Base-by-base conservation (phyloP, 1,140 invertebrate species). In the Trichogramma pretiosum region DNA sequence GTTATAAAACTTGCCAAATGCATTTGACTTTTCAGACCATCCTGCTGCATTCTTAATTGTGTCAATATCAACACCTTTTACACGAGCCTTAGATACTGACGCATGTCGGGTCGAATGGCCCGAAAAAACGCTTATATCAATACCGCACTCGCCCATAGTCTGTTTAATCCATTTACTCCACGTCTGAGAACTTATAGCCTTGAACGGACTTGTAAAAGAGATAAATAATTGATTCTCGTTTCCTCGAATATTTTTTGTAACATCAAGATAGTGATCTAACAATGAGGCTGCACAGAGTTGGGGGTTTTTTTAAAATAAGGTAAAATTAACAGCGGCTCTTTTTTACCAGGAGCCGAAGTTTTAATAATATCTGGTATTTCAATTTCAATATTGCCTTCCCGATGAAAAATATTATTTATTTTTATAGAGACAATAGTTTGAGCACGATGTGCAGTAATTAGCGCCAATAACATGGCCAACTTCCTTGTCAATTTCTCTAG, bases 101-200 rank as follows among this genome's bases (percentile, higher is more conserved):
- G 56, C 55, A 38, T 56, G 50, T 37, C 56, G 41, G n/a, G 43
- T 57, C 18, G 24, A 41, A 45, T 56, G 47, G 8, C 46, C 50
- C 2, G 22, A 9, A 22, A 54, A 56, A 5, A 28, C 28, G 5
- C 3, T 38, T 1, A 13, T 49, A 41, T 54, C 47, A 26, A 57
- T 46, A 3, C 54, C 54, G 11, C 39, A 33, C 22, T 38, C 33
- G 10, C 10, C 28, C 26, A 56, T 18, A 22, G 18, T n/a, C 10
- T 1, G 32, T 33, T 54, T 57, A 2, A 54, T 38, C 54, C 56
- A 57, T 35, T 48, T 41, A 33, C 46, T 54, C 13, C 50, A 28
- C 1, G 51, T 56, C 26, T 53, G 37, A 16, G 33, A 14, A 5
- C 33, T 24, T 4, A 39, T 51, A 13, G 43, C 17, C 5, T 50